Base-by-base conservation (phyloP, 2,888 invertebrate species). In the Listrodromus nycthemerus region DNA sequence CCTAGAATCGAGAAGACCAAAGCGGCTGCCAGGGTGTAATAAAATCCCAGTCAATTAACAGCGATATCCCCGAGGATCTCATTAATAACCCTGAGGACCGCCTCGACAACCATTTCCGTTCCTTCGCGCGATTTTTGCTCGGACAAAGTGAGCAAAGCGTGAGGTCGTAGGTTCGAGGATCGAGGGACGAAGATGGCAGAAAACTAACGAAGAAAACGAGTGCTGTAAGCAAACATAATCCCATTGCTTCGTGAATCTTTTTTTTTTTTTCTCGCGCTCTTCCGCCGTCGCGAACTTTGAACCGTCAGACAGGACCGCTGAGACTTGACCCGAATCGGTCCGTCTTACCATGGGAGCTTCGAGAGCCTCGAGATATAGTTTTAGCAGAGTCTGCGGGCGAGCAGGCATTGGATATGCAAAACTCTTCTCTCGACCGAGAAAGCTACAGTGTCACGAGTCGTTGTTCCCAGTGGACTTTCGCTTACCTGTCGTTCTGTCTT, bases 41-140 rank as follows among this genome's bases (percentile, higher is more conserved):
- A 91, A 91, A 91, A 91, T 91, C 89, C 89, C 76, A 90, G 91
- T 91, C 91, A 91, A 91, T 91, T 91, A 91, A 91, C 89, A 89
- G 86, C 41, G 85, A 89, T 89, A 89, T 89, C 89, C 86, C 41
- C 55, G 86, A 86, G 86, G 82, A 88, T 87, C 86, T 87, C 91
- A 90, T 91, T 91, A 91, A 91, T 91, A 91, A 91, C 90, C 89
- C 87, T 85, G 70, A 87, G 85, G 84, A 87, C 84, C 78, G 80
- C 80, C 65, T 69, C 84, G 85, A 80, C 61, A 80, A 37, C 37
- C 41, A 73, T 70, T 82, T 71, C 86, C 82, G 80, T 81, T 83
- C 83, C 83, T 80, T 85, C 85, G 65, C 69, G 65, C 79, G 52
- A 70, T 83, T 87, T 77, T 80, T 81, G 16, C 27, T 16, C 24